Evolutionary conservation across 2,797 vertebrate species (phyloP), one percentile per base, ranked within the genome.

Genomic region (Lutjanus argentimaculatus): DNA sequence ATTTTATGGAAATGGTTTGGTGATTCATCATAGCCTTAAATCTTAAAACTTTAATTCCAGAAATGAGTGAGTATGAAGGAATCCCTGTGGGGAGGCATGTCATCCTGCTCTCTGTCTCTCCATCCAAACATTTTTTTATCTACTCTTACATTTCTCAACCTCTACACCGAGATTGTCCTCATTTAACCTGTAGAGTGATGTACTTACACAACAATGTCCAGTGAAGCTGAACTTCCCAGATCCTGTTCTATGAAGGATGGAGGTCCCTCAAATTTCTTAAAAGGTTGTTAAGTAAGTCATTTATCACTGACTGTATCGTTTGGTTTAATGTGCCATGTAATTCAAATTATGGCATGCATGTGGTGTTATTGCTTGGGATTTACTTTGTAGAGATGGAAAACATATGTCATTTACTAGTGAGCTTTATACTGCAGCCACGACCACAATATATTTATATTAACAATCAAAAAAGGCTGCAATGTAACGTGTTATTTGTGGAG

Each of bases 151-250:
- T 36, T 66, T 70, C 2, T 71, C 42, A 57, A 22, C 36, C 49
- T 71, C 46, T 7, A 48, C 40, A 63, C 8, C 1, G 17, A 67
- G 25, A 42, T 6, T 61, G 46, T 46, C 61, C 63, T 68, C 16
- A 71, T 71, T 21, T 73, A 61, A 67, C 55, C 59, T 49, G 22
- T 30, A 58, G 36, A 8, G 13, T 59, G 59, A 64, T 57, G 19
- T 52, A 67, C 40, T 69, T 57, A 57, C 22, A 21, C 61, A 61
- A 63, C 13, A 62, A 46, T 21, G 59, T 79, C 57, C 45, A 53
- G 2, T 19, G 19, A 61, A 53, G 42, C 43, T n/a, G 70, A 48
- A 80, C 65, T 49, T 30, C 64, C 13, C 62, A 63, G 43, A 74
- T 30, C 17, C n/a, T 59, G 63, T 21, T 25, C 19, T 66, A 2